Base-by-base conservation (phyloP, 2,888 invertebrate species). In the Nemurella pictetii region DNA sequence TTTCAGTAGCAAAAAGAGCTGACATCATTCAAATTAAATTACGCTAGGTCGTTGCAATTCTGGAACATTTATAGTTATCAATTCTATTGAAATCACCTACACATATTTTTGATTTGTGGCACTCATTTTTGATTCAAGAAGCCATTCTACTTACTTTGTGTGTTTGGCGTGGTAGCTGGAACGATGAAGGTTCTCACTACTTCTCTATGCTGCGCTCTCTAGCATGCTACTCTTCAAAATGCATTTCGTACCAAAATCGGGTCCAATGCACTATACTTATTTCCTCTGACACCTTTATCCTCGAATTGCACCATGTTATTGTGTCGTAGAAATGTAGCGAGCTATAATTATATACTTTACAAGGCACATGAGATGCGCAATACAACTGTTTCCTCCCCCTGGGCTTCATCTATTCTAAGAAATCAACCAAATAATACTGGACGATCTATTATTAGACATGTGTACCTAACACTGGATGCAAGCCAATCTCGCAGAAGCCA, bases 381-480 rank as follows among this genome's bases (percentile, higher is more conserved):
- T 55, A 29, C 78, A 72, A 82, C 72, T 82, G 29, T 82, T 82
- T 15, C 28, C 29, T 82, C 82, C 82, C 74, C 82, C 82, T 82
- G 82, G 72, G 55, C 82, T 82, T 82, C 55, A 55, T 55, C 84
- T 85, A 85, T 85, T 85, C 85, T 84, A 74, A 83, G 85, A 84
- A 84, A 26, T 84, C 75, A 73, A 80, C 85, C 80, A 80, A 80
- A 78, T 80, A 85, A 85, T 80, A 85, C 73, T 84, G 74, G 85
- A 15, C 78, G 75, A 7, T 20, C 78, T 84, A 84, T 84, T 83
- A 84, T 80, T 84, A 84, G 75, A 72, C 75, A 20, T 35, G 82
- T 20, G 27, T 15, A 15, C 72, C 82, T 15, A 12, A 26, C 15
- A 12, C 72, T 82, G 82, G 82, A 30, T 78, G 1, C 26, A 29